Base-by-base conservation (phyloP, 2,113 vertebrate genomes). In the Myrmecobius fasciatus region DNA sequence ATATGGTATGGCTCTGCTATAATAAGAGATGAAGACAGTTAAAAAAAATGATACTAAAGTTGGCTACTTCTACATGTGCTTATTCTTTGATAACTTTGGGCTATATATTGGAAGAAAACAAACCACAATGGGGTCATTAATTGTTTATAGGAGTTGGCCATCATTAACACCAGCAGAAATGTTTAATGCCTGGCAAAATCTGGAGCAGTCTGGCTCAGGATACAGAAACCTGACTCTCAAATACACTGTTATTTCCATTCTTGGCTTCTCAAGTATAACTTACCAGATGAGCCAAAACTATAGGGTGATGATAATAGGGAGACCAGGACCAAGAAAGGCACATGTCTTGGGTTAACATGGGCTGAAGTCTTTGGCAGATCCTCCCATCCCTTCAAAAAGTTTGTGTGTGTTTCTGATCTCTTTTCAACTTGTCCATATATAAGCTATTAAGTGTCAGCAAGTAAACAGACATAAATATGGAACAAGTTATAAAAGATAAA, bases 131-230 rank as follows among this genome's bases (percentile, higher is more conserved):
- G 51, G 28, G 95, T 67, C 60, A 36, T 36, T 96, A 96, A 12
- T 90, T 95, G 25, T 95, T 97, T 97, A 91, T 51, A 97, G 88
- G 83, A n/a, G 93, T 4, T 96, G 96, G 97, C 97, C 95, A 97
- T 95, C 52, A 52, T 28, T 0, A 94, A 91, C 91, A 67, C 53
- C 2, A 92, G 46, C 75, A 93, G 43, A 0, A 0, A 0, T 83
- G 53, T 94, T n/a, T 90, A 95, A 83, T 90, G 9, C 0, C 89
- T 17, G 1, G 53, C 12, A n/a, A 22, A 75, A 12, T 56, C 54
- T 93, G 51, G 0, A 93, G 25, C 43, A 49, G 52, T 43, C 89
- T 52, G 92, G 67, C 54, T 83, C 67, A 43, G 2, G 20, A n/a
- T 83, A 83, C 1, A 83, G 93, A 91, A 96, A 94, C 92, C 43